Evolutionary conservation across 2,113 vertebrate species (phyloP), one percentile per base, ranked within the genome.

Genomic region (Halichoerus grypus): DNA sequence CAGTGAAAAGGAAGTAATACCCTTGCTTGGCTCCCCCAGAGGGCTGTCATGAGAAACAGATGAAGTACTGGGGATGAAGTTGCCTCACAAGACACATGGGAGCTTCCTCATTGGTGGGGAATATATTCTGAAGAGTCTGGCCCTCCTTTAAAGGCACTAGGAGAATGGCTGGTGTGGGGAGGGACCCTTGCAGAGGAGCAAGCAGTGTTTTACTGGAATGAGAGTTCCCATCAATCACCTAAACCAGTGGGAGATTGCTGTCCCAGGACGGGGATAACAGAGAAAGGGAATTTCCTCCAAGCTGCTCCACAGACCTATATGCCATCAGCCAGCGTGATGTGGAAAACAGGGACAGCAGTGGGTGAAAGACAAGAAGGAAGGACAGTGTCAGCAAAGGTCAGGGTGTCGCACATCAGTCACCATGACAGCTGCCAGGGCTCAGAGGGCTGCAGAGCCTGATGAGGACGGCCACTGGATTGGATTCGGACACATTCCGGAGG

Each of bases 291-390:
- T 96, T 97, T 74, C 98, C 97, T 98, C 82, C 95, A 95, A 94
- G 79, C 51, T 92, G 69, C 86, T 96, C 84, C 90, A 85, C 86
- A 86, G 95, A 92, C 94, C 53, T 74, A 2, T 51, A 59, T 55
- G 84, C 21, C 61, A 67, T 51, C 59, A 7, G n/a, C 42, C 26
- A 7, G 24, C 18, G 7, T n/a, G 74, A 51, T 59, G 72, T 98
- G 98, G 97, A 98, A 98, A 98, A 98, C 98, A 98, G 97, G 96
- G 88, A 98, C 97, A 98, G 98, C 95, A 97, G 5, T 46, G 97
- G 88, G 71, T 98, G 99, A 99, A 99, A 99, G 98, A 83, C 74
- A 99, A 99, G 99, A 99, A 97, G 96, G 95, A 98, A 97, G 87
- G 93, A 98, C 87, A 49, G 93, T 98, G 98, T 97, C 81, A 63